Percentiles rank a stretch among this genome's conserved stretches.
Evolutionary conservation across 2,888 invertebrate species (phyloP).

Genomic region (Brachyopa scutellaris): DNA sequence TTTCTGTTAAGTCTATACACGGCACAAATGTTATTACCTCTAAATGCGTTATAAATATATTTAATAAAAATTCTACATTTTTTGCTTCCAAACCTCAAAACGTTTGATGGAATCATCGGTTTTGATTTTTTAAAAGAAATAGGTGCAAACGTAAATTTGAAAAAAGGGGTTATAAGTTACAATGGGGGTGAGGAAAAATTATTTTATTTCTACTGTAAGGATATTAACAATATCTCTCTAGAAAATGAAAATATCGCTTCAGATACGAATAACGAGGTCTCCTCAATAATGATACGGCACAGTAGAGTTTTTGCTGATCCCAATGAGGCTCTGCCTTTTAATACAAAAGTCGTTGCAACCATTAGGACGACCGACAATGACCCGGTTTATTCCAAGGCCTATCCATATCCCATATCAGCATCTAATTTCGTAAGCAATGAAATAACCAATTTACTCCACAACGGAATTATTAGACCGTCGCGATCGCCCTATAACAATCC

Average conservation of each 20-base stretch:
- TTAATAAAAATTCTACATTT: conserved; percentile 45
- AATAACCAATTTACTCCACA: conserved; percentile 26
- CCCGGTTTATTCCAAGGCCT: conserved; percentile 43
- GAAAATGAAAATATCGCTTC: no score
- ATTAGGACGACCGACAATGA: no score
- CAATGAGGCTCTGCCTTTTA: conserved; percentile 29
- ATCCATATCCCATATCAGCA: conserved; percentile 41
- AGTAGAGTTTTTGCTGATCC: conserved; percentile 37
- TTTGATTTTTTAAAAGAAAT: conserved; percentile 58
- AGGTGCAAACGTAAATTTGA: conserved; percentile 39
- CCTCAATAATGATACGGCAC: background rate
- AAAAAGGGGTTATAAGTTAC: conserved; percentile 30
- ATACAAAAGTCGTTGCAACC: conserved; percentile 45
- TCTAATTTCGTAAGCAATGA: conserved; percentile 42
- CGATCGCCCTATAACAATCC: no score
- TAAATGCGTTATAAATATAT: conserved; percentile 39
- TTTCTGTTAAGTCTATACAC: conserved; percentile 10
- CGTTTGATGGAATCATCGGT: conserved; percentile 62
- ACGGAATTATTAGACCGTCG: no score
- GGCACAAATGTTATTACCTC: background rate
- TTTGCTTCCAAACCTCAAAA: conserved; percentile 44
- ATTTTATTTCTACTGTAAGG: conserved; percentile 7
- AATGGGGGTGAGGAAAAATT: conserved; percentile 27
- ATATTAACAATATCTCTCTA: background rate
- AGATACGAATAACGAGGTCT: background rate